Base-by-base conservation (phyloP, 2,113 vertebrate genomes). In the Salvelinus sp. region DNA sequence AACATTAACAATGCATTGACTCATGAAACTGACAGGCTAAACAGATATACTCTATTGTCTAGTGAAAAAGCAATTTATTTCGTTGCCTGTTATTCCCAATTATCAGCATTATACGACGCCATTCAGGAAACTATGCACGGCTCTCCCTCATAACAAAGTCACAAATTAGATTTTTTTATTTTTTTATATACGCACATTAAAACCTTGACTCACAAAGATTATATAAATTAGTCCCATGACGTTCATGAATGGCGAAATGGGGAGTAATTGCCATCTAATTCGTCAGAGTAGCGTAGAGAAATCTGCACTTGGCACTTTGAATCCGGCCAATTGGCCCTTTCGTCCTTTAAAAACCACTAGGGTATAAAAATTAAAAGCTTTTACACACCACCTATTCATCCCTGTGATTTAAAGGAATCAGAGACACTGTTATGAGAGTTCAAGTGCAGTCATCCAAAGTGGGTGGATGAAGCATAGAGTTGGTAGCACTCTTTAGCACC, bases 311-410 rank as follows among this genome's bases (percentile, higher is more conserved):
- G 77, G 80, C 71, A 73, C 70, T 69, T 83, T 76, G 48, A 62
- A 82, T 83, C 65, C 74, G 6, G 74, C 78, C 76, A 72, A 69
- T 78, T 82, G 80, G 76, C 54, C 76, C 82, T 69, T 65, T 63
- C 80, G 65, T 75, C 68, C 58, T 79, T 84, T 82, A 30, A 70
- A 75, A 83, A 81, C 66, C 76, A 75, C 27, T 77, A 6, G 62
- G 23, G 73, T 75, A 79, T 80, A 72, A 81, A 84, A 14, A 50
- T 9, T 16, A 16, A 57, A 73, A 13, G 28, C 73, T 3, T 3
- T 33, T 70, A 30, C 57, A 68, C 73, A 66, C 27, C 30, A 44
- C 70, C 81, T 79, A 75, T 76, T 79, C 65, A 80, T 73, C 72
- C 48, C 22, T 54, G 27, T n/a, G 2, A 50, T 82, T 33, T 28